A percentile compares a stretch with the other conserved stretches of the same genome.
Evolutionary conservation across 1,140 invertebrate species (phyloP).

Genomic region (Drosophila kohkoa): DNA sequence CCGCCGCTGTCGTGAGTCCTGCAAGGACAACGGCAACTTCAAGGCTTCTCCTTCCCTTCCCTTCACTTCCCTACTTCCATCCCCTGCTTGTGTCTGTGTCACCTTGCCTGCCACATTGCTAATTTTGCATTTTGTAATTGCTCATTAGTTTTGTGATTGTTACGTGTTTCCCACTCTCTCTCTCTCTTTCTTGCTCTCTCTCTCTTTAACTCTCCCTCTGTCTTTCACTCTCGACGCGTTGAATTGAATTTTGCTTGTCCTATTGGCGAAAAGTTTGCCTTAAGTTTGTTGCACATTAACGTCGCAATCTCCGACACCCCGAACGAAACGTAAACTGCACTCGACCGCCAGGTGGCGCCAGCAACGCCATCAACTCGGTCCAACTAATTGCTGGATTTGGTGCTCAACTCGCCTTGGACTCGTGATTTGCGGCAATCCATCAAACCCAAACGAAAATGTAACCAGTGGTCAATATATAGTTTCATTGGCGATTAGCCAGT

Average conservation of each 20-base stretch:
- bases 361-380: neutral
- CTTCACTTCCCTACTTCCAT: no score
- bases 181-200: no score
- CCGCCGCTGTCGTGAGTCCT: neutral
- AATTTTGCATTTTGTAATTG: conserved; percentile 74
- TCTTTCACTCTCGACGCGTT: conserved; percentile 19
- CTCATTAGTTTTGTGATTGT: conserved; percentile 70
- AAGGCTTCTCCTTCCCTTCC: neutral
- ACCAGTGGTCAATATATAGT: conserved; percentile 22
- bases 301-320: conserved; percentile 4
- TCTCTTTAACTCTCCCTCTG: neutral
- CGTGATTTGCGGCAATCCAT: conserved; percentile 29
- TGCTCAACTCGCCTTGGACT: neutral
- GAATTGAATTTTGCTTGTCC: conserved; percentile 45
- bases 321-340: conserved; percentile 1
- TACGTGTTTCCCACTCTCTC: conserved; percentile 4
- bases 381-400: conserved; percentile 34
- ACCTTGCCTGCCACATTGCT: conserved; percentile 22
- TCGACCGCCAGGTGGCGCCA: conserved; percentile 3
- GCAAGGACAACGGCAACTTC: neutral
- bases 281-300: conserved; percentile 36
- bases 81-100: neutral
- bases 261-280: conserved; percentile 36
- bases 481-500: conserved; percentile 38
- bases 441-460: conserved; percentile 12